Evolutionary conservation across 2,797 vertebrate species (phyloP).

Genomic region (Protosalanx chinensis): DNA sequence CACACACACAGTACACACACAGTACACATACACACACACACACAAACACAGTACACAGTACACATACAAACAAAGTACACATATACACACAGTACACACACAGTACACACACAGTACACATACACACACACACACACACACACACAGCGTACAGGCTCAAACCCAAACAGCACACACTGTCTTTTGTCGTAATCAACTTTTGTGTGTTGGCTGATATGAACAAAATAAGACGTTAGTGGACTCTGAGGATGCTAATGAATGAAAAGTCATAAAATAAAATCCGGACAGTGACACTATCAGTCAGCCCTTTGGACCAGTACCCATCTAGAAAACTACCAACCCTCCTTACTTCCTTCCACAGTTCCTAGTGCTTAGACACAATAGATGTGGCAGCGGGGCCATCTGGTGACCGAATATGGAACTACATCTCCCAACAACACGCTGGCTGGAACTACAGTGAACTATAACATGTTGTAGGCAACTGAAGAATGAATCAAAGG

Average conservation of each 20-base stretch:
- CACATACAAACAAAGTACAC: neutral
- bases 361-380: neutral
- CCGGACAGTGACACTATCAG: neutral
- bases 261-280: neutral
- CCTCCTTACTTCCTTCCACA: slow-evolving; percentile 1
- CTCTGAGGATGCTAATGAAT: neutral
- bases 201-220: neutral
- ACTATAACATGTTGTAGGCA: neutral
- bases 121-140: no score
- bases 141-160: no score
- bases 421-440: neutral
- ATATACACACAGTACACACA: neutral
- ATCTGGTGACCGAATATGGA: slow-evolving; percentile 59
- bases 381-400: slow-evolving; percentile 55
- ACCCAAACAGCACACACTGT: neutral
- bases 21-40: neutral
- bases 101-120: no score
- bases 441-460: neutral
- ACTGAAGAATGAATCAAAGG: neutral
- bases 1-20: no score
- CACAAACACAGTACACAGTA: slow-evolving; percentile 28
- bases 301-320: neutral
- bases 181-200: neutral
- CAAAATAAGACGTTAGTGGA: neutral
- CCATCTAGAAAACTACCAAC: neutral